Base-by-base conservation (phyloP, 2,888 invertebrate genomes). In the Temnothorax rugatulus region DNA sequence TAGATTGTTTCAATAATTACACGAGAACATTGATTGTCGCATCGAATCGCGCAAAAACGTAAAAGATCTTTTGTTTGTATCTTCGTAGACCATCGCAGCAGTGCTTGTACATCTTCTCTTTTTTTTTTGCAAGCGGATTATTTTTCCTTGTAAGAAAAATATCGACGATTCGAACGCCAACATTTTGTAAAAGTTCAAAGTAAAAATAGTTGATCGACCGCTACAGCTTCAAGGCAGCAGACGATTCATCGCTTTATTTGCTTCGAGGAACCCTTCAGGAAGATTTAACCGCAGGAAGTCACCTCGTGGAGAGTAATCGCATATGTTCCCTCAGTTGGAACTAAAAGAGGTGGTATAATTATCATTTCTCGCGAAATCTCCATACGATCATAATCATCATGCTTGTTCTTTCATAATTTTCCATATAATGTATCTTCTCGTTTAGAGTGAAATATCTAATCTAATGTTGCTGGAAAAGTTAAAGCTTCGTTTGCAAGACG, bases 221-320 rank as follows among this genome's bases (percentile, higher is more conserved):
- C 57, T 44, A 61, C 25, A 38, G 71, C 34, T 79, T 79, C 44
- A 5, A 59, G 54, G 54, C 76, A 68, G 68, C 29, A 47, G 47
- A 79, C 21, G 68, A 47, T 69, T 59, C 57, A 71, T 47, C 38
- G 21, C 47, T 79, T 79, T 79, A 71, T 79, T 76, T 52, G 76
- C 64, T 76, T 76, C 76, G 63, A 76, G 41, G 64, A 76, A n/a
- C 2, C 11, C 76, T 76, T 76, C 64, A 76, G 76, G 64, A 76
- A 64, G 64, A 64, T 38, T 59, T 21, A 69, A 34, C 18, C 8
- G 21, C 25, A n/a, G 38, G 44, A 79, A 57, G n/a, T 79, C 44
- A n/a, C 7, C 29, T 68, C n/a, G n/a, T 15, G 21, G 44, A 69
- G 69, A 54, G 59, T 69, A 69, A 47, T 69, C 34, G 13, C 63